These are phyloP conservation scores for Sinella curviseta DNA, from an alignment of 1,140 invertebrate species.

Conservation along the genomic window DNA sequence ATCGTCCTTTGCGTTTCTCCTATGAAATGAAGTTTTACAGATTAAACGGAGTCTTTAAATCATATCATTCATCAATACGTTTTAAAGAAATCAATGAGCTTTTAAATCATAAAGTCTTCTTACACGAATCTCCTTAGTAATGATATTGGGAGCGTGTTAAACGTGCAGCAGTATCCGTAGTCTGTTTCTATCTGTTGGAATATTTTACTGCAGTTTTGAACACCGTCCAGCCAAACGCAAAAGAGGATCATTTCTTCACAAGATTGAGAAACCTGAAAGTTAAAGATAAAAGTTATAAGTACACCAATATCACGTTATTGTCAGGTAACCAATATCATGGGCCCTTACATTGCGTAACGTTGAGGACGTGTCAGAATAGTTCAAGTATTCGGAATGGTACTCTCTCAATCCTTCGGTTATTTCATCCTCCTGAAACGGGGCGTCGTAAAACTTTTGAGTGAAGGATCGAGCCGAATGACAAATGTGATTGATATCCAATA, in stretches of 20 bases:
- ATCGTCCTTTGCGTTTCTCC: too few species aligned
- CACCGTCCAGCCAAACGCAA: background rate
- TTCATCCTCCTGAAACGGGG: too few species aligned
- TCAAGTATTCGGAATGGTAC: too few species aligned
- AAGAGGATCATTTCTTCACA: background rate
- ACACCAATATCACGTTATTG: background rate
- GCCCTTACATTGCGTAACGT: too few species aligned
- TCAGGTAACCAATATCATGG: background rate
- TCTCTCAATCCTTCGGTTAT: too few species aligned
- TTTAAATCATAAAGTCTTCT: too few species aligned
- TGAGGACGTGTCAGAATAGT: too few species aligned
- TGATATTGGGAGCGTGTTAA: slow-evolving; percentile 61
- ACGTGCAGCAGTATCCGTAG: slow-evolving; percentile 78
- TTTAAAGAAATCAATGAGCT: too few species aligned
- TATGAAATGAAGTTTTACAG: background rate
- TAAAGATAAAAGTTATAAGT: too few species aligned
- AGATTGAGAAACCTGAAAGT: background rate
- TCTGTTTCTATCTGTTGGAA: slow-evolving; percentile 71
- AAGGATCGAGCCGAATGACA: background rate
- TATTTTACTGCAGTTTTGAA: background rate
- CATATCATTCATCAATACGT: too few species aligned
- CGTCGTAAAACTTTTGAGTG: background rate
- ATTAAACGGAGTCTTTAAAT: too few species aligned
- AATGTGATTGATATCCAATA: background rate
- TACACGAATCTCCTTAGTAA: slow-evolving; percentile 34